Evolutionary conservation across 2,113 vertebrate species (phyloP), one percentile per base, ranked within the genome.

Genomic region (Equus quagga): DNA sequence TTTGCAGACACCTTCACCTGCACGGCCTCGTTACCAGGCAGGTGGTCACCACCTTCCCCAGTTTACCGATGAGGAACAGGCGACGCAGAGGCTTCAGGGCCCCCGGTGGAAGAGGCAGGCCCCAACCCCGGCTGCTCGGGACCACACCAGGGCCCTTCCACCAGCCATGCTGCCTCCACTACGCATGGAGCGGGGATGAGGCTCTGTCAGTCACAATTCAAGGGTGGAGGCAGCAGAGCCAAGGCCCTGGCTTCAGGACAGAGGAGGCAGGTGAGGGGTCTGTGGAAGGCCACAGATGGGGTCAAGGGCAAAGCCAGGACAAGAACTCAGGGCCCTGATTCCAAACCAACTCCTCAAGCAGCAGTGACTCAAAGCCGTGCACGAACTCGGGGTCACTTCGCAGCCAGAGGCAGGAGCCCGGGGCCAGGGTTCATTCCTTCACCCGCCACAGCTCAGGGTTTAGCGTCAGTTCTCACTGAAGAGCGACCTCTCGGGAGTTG

Each of bases 111-210:
- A 73, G 56, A 0, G 23, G 19, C 58, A 69, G 79, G 21, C 58
- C 64, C 7, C 41, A 23, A 28, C 51, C 56, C 75, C 44, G 65
- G 80, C 46, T 10, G 62, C 67, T 80, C 33, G 70, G 67, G 62
- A 28, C 14, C 0, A 49, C 54, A 28, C 7, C 0, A 1, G 44
- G 18, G n/a, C 24, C 46, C 58, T 72, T 14, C 44, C 64, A 10
- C n/a, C 6, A 23, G 33, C 49, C 26, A 54, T 8, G 44, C n/a
- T 21, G 23, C 23, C 8, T 28, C 7, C 41, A 8, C 62, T 12
- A 60, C 31, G 6, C 2, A 0, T 5, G 21, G 15, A 58, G 41
- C 41, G 0, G 8, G 24, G 24, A n/a, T 5, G 6, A 8, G 58
- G 33, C 14, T 36, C 33, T 10, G 54, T 51, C 36, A 33, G 13